Conservation (phyloP, 2,113 vertebrate species). For the Malurus cyaneus region DNA sequence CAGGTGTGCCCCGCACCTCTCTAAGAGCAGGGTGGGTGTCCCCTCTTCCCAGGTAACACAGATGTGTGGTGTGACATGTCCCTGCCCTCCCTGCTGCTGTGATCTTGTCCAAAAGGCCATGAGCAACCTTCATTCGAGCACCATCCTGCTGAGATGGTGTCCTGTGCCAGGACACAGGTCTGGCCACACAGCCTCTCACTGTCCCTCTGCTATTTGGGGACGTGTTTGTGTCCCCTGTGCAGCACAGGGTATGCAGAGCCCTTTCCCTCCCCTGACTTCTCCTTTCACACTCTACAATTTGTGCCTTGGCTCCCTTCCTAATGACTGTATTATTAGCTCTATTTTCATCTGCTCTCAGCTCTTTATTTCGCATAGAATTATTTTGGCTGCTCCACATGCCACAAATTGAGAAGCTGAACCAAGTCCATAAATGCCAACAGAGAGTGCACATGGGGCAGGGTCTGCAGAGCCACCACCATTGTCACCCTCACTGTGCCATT, state of each 20-base stretch:
- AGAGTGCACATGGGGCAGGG: neutral
- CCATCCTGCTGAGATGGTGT: neutral
- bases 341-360: constrained; percentile 63
- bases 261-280: constrained; percentile 14
- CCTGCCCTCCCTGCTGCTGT: neutral
- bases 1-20: neutral
- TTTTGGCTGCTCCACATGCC: constrained; percentile 41
- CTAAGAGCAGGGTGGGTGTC: neutral
- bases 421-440: neutral
- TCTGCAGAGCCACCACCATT: neutral
- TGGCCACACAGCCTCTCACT: neutral
- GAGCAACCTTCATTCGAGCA: neutral
- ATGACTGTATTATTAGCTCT: constrained; percentile 64
- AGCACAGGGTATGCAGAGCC: rapidly evolving
- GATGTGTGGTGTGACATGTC: neutral
- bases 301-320: constrained; percentile 61
- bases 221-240: neutral
- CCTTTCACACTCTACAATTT: constrained; percentile 24
- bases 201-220: neutral
- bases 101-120: neutral
- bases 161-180: neutral
- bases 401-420: constrained; percentile 38
- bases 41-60: neutral
- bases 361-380: constrained; percentile 42
- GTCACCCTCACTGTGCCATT: neutral